Base-by-base conservation (phyloP, 2,797 vertebrate species). In the Cottoperca gobio region DNA sequence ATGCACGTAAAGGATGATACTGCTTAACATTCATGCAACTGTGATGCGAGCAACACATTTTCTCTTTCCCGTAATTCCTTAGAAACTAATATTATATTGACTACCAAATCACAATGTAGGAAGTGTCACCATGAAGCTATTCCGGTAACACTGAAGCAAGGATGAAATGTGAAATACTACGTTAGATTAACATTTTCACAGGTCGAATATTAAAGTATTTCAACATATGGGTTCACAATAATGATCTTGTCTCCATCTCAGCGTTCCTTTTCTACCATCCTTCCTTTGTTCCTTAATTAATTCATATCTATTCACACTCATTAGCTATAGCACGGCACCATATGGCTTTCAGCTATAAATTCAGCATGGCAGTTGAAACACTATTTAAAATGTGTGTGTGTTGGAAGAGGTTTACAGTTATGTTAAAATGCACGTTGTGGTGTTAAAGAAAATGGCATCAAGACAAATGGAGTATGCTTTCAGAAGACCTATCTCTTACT, bases 341-440 rank as follows among this genome's bases (percentile, higher is more conserved):
- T 89, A 91, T 88, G 86, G 86, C 81, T 72, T 79, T 33, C 31
- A 55, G 60, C 73, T 74, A 64, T 80, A 70, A 82, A 88, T 79
- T 82, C 68, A 68, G 81, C 68, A 65, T 35, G 73, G 53, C 37
- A 70, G 61, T 49, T 46, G 49, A 72, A 60, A 52, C 17, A 23
- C 42, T 53, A 52, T 86, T 77, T 81, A 75, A 74, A 78, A 73
- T 71, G 40, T 76, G 45, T 58, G 57, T 8, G 17, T 73, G 21
- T 42, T 62, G 64, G 40, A 35, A 6, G 37, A 65, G 28, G 43
- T 39, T 10, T 39, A 28, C 31, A 45, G 46, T 76, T 42, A 28
- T 68, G 74, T 28, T 71, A 45, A 21, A 62, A 58, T 76, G 40
- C 3, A 57, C 14, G 55, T 37, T 45, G 39, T 19, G 33, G 37